Evolutionary conservation across 2,888 invertebrate genomes (phyloP).

Genomic region (Mythimna albipuncta): DNA sequence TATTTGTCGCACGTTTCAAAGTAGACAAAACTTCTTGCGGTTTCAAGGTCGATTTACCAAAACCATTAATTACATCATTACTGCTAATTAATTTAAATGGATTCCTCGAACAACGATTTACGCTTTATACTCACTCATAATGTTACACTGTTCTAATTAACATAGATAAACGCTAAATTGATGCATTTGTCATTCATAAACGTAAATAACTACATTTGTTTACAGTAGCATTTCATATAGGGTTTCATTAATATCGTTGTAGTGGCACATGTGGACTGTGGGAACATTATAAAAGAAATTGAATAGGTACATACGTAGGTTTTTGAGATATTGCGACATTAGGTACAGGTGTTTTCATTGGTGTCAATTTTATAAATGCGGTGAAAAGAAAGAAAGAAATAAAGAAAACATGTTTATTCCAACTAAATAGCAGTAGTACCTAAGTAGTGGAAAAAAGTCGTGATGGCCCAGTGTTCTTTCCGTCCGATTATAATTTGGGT

Average conservation of each 20-base stretch:
- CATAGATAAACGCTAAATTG: conserved; percentile 9
- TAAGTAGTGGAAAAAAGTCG: no score
- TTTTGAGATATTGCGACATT: no score
- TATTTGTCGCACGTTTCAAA: neutral
- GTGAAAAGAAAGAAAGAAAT: no score
- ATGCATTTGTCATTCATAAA: conserved; percentile 45
- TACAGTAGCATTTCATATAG: conserved; percentile 20
- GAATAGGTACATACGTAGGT: neutral
- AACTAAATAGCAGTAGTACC: no score
- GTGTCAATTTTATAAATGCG: no score
- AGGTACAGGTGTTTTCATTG: no score
- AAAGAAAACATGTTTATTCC: no score
- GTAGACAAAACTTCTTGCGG: neutral
- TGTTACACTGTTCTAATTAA: conserved; percentile 19
- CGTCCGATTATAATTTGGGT: no score
- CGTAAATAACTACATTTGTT: conserved; percentile 27
- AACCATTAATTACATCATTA: conserved; percentile 24
- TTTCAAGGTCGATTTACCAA: conserved; percentile 27
- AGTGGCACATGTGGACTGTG: conserved; percentile 7
- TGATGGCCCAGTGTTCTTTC: no score
- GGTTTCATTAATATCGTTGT: conserved; percentile 31
- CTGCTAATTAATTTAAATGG: conserved; percentile 48
- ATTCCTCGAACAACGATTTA: conserved; percentile 31
- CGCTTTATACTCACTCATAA: conserved; percentile 8
- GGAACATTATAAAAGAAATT: conserved; percentile 21